Evolutionary conservation across 2,113 vertebrate species (phyloP), one percentile per base, ranked within the genome.

Genomic region (Rattus rattus): DNA sequence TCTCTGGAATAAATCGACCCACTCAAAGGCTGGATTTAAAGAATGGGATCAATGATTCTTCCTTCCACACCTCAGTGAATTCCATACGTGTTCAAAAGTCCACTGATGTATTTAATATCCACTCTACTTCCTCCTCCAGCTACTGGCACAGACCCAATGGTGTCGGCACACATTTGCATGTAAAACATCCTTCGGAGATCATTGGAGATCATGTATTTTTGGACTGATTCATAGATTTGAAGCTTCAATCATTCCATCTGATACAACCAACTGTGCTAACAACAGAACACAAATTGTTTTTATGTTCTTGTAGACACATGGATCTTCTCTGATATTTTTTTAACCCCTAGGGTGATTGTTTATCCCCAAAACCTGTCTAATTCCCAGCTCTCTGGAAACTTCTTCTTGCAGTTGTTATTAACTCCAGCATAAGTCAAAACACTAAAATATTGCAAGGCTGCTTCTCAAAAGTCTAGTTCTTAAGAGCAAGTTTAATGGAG

Each of bases 391-490:
- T 93, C 33, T 83, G 91, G 47, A 95, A 63, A 7, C 5, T 59
- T n/a, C 76, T 63, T 86, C 67, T 72, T 75, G 30, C 49, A 47
- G 67, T 73, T 94, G 14, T 77, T 95, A 85, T 75, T 36, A 81
- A 93, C 72, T 91, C 14, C 39, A 24, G 39, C 70, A 86, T 86
- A 70, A 54, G 7, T 90, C 88, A 59, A 83, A 92, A 73, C 79
- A 77, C 65, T 76, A 56, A 96, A 90, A 24, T 47, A 93, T 91
- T 75, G 77, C 63, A 83, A 94, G 84, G 7, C 17, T 92, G 36
- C n/a, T 93, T 12, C 47, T 95, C 61, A 88, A 89, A 84, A 88
- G 80, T 92, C 70, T 22, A 94, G 43, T 90, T 96, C 91, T 95
- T 94, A 43, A 69, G 36, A 75, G 47, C n/a, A 49, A 88, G 47